These are phyloP conservation scores for Apotomis turbidana DNA, from an alignment of 2,888 invertebrate species.

Conservation along the genomic window DNA sequence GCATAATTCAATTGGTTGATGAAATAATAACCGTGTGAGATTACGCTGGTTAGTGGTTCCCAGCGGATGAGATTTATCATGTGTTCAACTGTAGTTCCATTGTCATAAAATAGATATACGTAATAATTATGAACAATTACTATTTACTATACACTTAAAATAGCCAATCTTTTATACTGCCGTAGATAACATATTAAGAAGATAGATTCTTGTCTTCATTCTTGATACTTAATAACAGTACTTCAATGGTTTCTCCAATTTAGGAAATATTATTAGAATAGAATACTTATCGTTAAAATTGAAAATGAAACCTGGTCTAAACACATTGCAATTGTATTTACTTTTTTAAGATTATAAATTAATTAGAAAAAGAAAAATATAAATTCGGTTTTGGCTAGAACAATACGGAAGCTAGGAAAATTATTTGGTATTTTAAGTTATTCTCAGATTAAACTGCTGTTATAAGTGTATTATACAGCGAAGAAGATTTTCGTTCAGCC, in stretches of 20 bases:
- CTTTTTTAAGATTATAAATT: neutral
- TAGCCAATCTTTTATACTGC: neutral
- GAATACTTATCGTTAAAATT: neutral
- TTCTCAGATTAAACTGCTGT: too few species aligned
- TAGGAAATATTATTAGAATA: constrained; percentile 10
- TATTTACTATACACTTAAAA: constrained; percentile 2
- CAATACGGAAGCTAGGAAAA: too few species aligned
- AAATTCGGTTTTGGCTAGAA: too few species aligned
- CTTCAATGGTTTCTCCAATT: constrained; percentile 13
- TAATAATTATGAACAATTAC: constrained; percentile 13
- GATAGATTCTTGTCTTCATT: neutral
- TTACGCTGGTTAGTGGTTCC: constrained; percentile 19
- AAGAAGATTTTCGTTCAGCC: too few species aligned
- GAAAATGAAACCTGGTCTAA: neutral
- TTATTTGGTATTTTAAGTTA: too few species aligned
- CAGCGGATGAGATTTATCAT: constrained; percentile 35
- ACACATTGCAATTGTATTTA: constrained; percentile 2
- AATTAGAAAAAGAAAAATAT: neutral
- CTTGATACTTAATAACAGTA: neutral
- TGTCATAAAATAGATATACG: constrained; percentile 31
- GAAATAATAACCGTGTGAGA: constrained; percentile 8
- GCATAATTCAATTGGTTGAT: constrained; percentile 9
- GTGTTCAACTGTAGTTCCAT: constrained; percentile 36
- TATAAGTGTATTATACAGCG: too few species aligned
- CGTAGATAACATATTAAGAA: neutral